Evolutionary conservation across 2,888 invertebrate species (phyloP).

Genomic region (Schizaphis graminum): DNA sequence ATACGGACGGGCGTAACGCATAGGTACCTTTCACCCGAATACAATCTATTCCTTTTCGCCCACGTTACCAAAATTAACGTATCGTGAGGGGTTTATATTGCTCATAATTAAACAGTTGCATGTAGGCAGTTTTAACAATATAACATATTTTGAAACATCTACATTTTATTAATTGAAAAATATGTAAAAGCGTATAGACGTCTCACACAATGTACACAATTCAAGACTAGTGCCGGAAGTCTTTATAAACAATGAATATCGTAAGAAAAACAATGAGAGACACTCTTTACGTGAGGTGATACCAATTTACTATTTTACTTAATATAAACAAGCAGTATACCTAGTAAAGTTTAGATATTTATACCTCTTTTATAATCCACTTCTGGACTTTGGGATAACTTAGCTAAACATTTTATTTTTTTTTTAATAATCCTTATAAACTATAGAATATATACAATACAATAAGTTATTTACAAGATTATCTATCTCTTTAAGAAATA

Average conservation of each 20-base stretch:
- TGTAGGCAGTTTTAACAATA: neutral
- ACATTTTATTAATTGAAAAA: neutral
- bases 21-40: neutral
- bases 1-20: neutral
- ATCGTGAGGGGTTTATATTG: neutral
- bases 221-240: neutral
- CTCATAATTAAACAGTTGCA: neutral
- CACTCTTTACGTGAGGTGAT: neutral
- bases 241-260: neutral
- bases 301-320: neutral
- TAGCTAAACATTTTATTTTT: neutral
- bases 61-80: neutral
- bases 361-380: neutral
- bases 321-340: neutral
- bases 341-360: neutral
- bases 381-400: neutral
- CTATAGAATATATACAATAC: too few species aligned
- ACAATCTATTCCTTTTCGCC: slow-evolving; percentile 9
- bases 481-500: too few species aligned
- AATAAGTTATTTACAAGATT: too few species aligned
- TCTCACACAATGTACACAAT: neutral
- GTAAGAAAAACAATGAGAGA: neutral
- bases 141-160: neutral
- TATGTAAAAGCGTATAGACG: neutral
- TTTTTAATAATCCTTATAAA: too few species aligned